Evolutionary conservation across 2,113 vertebrate genomes (phyloP).

Genomic region (Paedocypris sp.): DNA sequence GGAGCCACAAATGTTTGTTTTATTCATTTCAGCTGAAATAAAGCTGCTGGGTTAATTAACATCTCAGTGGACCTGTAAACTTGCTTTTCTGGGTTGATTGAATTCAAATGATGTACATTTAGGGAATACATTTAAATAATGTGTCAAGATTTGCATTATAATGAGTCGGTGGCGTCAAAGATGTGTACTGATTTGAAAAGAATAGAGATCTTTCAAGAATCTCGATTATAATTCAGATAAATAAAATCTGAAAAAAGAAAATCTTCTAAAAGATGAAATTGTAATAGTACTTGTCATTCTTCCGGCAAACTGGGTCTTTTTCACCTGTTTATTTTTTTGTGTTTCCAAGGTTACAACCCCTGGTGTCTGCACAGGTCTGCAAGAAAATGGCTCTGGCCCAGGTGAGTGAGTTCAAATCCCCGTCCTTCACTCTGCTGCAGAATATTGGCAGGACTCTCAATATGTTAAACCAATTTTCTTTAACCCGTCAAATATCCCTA

Average conservation of each 20-base stretch:
- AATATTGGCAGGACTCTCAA: background rate
- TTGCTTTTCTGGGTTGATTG: background rate
- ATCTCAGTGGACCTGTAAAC: background rate
- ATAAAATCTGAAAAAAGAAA: no score
- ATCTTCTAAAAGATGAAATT: no score
- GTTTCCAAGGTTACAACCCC: conserved; percentile 69
- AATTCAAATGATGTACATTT: background rate
- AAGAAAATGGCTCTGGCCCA: conserved; percentile 73
- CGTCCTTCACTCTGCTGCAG: background rate
- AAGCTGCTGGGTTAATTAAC: background rate
- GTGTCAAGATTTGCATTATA: conserved; percentile 19
- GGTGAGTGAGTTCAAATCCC: conserved; percentile 52
- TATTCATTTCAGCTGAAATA: background rate
- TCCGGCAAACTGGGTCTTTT: background rate
- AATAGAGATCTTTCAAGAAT: background rate
- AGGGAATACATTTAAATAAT: conserved; percentile 7
- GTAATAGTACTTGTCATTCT: no score
- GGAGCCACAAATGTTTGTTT: background rate
- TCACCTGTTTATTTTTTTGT: conserved; percentile 11
- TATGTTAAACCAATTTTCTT: conserved; percentile 11
- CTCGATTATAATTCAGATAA: no score
- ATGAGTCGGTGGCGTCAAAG: background rate
- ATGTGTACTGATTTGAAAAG: background rate
- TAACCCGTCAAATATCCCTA: background rate
- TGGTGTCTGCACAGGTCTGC: conserved; percentile 63